These are phyloP conservation scores for Pantherophis guttatus DNA, from an alignment of 2,113 vertebrate species.

Conservation along the genomic window DNA sequence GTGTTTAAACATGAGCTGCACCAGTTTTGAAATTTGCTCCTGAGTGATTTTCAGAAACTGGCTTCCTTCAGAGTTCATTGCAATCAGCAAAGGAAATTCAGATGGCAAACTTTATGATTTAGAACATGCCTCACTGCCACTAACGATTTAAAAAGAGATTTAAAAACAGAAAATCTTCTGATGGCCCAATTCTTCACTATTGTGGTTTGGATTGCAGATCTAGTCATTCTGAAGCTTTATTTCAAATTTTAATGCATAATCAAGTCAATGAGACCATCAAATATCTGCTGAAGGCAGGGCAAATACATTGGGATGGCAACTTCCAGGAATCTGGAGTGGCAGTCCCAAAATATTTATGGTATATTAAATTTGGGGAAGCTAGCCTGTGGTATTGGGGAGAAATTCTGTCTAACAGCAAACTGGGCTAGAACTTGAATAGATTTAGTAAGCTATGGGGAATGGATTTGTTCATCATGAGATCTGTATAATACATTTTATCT, in stretches of 20 bases:
- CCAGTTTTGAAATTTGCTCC: background rate
- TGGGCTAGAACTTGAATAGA: background rate
- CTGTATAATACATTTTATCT: background rate
- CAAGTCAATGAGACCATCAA: background rate
- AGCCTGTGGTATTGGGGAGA: too few relatives aligned
- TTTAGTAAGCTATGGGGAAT: background rate
- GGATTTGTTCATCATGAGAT: background rate
- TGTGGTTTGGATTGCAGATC: background rate
- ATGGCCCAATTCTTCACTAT: background rate
- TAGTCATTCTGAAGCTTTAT: background rate
- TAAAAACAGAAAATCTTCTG: background rate
- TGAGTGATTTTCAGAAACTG: background rate
- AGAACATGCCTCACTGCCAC: conserved; percentile 12
- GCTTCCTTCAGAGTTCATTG: conserved; percentile 18
- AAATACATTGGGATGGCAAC: background rate
- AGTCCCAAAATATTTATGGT: background rate
- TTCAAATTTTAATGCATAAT: background rate
- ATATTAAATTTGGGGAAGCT: background rate
- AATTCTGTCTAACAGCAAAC: background rate
- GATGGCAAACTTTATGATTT: conserved; percentile 1
- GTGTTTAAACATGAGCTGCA: background rate
- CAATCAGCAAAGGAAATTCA: conserved; percentile 17
- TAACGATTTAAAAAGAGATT: background rate
- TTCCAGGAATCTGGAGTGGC: background rate
- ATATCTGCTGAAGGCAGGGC: background rate